A percentile compares a stretch with the other conserved stretches of the same genome.
These are phyloP conservation scores for Lamprotornis superbus DNA, from an alignment of 2,113 vertebrate species.

Conservation along the genomic window DNA sequence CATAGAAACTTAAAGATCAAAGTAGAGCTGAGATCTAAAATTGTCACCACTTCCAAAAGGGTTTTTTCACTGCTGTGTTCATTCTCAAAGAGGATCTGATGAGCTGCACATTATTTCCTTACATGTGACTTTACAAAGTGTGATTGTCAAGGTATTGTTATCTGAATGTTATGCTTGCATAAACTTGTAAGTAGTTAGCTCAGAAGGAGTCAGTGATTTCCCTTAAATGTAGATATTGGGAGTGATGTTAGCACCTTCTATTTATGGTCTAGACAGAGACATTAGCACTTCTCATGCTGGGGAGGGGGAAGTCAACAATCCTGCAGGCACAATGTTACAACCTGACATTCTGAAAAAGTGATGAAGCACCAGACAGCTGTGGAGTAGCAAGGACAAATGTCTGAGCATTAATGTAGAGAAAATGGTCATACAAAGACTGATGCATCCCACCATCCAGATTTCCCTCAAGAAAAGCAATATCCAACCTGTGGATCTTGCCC, in stretches of 20 bases:
- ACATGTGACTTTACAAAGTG: accelerated
- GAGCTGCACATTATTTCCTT: not conserved
- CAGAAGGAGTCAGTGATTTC: not conserved
- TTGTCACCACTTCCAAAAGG: not conserved
- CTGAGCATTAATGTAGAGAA: not conserved
- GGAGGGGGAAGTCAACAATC: not conserved
- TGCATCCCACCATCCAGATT: not conserved
- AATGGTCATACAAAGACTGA: not conserved
- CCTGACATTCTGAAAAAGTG: not conserved
- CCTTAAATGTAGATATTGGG: not conserved
- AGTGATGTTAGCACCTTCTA: accelerated
- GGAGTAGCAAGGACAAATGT: not conserved
- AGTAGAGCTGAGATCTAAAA: not conserved
- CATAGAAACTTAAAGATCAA: not conserved
- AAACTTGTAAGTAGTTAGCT: not conserved
- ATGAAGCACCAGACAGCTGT: not conserved
- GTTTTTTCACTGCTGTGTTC: not conserved
- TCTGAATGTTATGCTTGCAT: not conserved
- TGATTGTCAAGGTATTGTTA: not conserved
- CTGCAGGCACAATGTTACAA: not conserved
- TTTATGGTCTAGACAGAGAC: not conserved
- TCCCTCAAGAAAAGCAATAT: not conserved
- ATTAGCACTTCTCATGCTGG: not conserved
- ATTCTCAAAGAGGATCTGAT: not conserved
- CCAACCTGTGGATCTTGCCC: not conserved